Conservation (phyloP, 2,797 vertebrate species). For the Pteropus rufus region DNA sequence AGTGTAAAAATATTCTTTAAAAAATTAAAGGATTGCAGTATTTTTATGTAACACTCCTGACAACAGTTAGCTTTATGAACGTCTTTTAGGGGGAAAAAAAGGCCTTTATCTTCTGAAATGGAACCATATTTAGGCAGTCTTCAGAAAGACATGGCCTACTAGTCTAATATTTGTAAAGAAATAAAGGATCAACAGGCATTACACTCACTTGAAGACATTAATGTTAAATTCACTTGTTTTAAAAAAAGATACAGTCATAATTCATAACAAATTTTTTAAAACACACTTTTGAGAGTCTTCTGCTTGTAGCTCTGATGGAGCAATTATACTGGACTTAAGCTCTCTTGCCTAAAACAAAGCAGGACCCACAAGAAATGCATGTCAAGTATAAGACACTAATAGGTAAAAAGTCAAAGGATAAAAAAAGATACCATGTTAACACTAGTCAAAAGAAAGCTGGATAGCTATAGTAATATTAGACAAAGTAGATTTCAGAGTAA, state of each 20-base stretch:
- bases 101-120: neutral
- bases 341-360: neutral
- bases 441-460: neutral
- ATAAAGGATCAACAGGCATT: neutral
- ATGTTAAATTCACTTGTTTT: neutral
- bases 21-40: neutral
- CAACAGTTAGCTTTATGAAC: neutral
- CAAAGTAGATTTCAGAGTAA: neutral
- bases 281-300: neutral
- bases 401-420: neutral
- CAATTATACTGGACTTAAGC: neutral
- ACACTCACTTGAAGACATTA: neutral
- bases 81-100: too few species aligned
- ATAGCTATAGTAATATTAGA: neutral
- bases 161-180: neutral
- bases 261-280: neutral
- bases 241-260: neutral
- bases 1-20: neutral
- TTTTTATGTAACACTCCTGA: neutral
- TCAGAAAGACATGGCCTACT: neutral
- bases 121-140: neutral
- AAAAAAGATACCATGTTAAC: neutral
- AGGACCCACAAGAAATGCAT: neutral
- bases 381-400: neutral
- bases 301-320: neutral